A percentile compares a stretch with the other conserved stretches of the same genome.
phyloP scores from a whole-genome alignment of 1,140 invertebrate genomes.

The Caenorhabditis brenneri region DNA sequence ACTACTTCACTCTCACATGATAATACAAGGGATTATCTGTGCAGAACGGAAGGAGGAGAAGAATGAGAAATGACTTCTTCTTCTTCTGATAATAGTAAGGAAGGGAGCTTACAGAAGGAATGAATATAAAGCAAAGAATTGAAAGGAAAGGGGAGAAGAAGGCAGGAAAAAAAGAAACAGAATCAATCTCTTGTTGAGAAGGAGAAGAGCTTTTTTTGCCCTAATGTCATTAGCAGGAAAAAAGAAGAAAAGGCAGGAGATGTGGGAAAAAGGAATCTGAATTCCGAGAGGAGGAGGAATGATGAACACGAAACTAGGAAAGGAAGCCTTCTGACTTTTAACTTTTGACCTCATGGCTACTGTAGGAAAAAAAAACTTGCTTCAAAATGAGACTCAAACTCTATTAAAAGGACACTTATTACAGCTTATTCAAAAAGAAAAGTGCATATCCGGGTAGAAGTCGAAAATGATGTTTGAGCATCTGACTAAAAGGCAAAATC shows the following conservation, averaged over 20 bases:
- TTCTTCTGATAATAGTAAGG: too few species aligned
- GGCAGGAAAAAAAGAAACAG: neutral
- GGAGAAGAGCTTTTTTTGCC: constrained; percentile 14
- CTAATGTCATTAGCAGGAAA: constrained; percentile 38
- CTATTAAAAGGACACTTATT: too few species aligned
- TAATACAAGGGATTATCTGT: neutral
- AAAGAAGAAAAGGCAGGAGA: neutral
- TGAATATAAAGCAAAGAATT: constrained; percentile 32
- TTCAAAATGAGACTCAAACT: too few species aligned
- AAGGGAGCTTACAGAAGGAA: too few species aligned
- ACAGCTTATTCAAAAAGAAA: neutral
- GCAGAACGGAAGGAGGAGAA: neutral
- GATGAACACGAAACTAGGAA: too few species aligned
- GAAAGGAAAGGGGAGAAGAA: neutral
- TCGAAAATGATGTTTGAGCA: neutral
- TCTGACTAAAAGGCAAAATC: neutral
- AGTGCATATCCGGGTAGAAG: neutral
- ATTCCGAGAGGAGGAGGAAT: neutral
- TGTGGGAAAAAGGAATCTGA: neutral
- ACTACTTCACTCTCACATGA: neutral
- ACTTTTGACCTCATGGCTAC: too few species aligned
- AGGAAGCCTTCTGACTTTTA: too few species aligned
- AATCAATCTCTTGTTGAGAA: neutral
- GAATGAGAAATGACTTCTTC: too few species aligned
- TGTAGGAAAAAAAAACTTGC: too few species aligned